These are phyloP conservation scores for Punctoribates punctum DNA, from an alignment of 2,888 invertebrate species.

Conservation along the genomic window DNA sequence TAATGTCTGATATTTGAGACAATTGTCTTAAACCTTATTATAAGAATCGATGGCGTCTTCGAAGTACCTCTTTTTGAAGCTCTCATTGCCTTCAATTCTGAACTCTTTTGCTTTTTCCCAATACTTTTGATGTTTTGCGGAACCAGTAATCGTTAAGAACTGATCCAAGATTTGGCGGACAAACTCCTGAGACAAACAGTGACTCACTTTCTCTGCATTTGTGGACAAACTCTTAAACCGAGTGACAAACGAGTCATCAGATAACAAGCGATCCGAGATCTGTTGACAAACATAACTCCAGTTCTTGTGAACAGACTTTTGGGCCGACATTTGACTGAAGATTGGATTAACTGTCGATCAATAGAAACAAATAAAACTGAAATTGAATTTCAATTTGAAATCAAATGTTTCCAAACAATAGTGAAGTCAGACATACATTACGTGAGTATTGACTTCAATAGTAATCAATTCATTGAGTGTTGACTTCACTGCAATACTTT, in stretches of 20 bases:
- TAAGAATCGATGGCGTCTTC: slow-evolving; percentile 47
- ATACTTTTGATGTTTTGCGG: slow-evolving; percentile 46
- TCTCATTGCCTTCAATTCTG: slow-evolving; percentile 47
- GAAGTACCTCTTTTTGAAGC: slow-evolving; percentile 46
- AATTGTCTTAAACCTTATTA: slow-evolving; percentile 43
- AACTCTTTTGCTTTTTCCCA: slow-evolving; percentile 48
- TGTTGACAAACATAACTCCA: slow-evolving; percentile 27
- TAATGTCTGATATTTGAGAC: not conserved
- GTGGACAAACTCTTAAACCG: slow-evolving; percentile 45
- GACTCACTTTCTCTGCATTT: slow-evolving; percentile 45
- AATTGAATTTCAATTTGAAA: not conserved
- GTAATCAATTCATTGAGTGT: not conserved
- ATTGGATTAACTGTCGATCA: too few relatives aligned
- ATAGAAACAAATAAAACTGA: too few relatives aligned
- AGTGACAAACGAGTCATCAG: not conserved
- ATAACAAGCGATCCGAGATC: not conserved
- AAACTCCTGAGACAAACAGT: slow-evolving; percentile 45
- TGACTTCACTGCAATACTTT: too few relatives aligned
- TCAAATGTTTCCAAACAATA: not conserved
- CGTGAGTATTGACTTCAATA: not conserved
- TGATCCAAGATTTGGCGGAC: slow-evolving; percentile 23
- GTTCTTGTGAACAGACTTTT: not conserved
- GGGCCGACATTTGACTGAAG: not conserved
- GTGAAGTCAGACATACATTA: not conserved
- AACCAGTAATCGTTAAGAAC: slow-evolving; percentile 43